Base-by-base conservation (phyloP, 2,113 vertebrate species). In the Henicopernis longicauda region DNA sequence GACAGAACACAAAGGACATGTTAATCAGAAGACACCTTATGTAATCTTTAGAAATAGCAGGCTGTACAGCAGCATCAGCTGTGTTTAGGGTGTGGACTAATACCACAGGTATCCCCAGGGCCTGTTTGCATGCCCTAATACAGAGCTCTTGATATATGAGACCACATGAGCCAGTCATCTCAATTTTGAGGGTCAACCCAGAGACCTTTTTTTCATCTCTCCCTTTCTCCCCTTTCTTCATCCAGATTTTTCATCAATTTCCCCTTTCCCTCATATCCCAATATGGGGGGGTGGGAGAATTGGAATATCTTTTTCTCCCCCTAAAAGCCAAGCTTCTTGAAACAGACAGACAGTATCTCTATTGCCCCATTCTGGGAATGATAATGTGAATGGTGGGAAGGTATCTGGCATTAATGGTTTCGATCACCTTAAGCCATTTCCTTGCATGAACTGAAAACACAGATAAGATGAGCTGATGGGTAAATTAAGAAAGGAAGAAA, bases 221-320 rank as follows among this genome's bases (percentile, higher is more conserved):
- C 29, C 19, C 7, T 40, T 76, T 74, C 25, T 83, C 8, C 34
- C 5, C n/a, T 69, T 82, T 67, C 40, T 36, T 59, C n/a, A 22
- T 25, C 16, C 11, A 36, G 16, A 31, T 44, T 72, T 87, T 72
- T 58, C 57, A 76, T 19, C 47, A 72, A 40, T 70, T 81, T 49
- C 6, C 8, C 10, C 26, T 59, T 81, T 50, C 20, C 16, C 5
- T 1, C 16, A 9, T 61, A 49, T 44, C 23, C 42, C 3, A 2
- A 83, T 50, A 34, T n/a, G 18, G 0, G 7, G 9, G 6, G 27
- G 6, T 4, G 6, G 8, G 6, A 59, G 7, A 71, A 59, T 3
- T 38, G 32, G 27, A 82, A 12, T 49, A 49, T 10, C 16, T 58
- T 44, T 65, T 80, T 80, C 32, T 29, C 13, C 8, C 6, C 6